Conservation (phyloP, 2,888 invertebrate genomes). For the Pachymerium ferrugineum region DNA sequence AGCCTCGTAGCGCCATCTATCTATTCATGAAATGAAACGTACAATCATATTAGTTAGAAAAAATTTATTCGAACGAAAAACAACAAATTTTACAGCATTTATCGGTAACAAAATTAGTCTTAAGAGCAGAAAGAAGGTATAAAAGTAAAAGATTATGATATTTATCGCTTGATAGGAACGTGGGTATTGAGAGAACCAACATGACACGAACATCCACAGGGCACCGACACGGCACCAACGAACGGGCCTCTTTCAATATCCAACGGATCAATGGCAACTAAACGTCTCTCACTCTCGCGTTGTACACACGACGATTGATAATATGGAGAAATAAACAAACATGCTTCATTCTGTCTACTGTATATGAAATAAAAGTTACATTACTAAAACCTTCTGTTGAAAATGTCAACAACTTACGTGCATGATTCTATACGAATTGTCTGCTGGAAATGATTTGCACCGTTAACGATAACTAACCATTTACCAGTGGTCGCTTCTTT, state of each 20-base stretch:
- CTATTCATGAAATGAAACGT: no score
- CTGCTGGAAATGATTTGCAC: slow-evolving; percentile 58
- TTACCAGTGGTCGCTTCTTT: slow-evolving; percentile 50
- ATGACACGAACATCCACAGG: slow-evolving; percentile 41
- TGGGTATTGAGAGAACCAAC: slow-evolving; percentile 34
- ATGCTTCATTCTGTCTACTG: slow-evolving; percentile 40
- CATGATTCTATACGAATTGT: slow-evolving; percentile 69
- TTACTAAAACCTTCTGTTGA: background rate
- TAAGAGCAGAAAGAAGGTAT: no score
- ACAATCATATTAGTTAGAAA: no score
- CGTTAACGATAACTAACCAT: slow-evolving; percentile 66
- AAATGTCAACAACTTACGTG: slow-evolving; percentile 56
- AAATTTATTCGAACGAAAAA: no score
- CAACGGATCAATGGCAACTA: slow-evolving; percentile 40
- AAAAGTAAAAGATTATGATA: background rate
- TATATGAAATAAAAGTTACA: background rate
- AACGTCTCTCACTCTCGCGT: slow-evolving; percentile 39
- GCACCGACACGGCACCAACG: slow-evolving; percentile 40
- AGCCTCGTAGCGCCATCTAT: no score
- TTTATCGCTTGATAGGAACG: background rate
- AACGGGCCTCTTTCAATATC: slow-evolving; percentile 39
- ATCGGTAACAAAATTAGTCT: no score
- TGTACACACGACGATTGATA: slow-evolving; percentile 41
- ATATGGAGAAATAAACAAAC: slow-evolving; percentile 40
- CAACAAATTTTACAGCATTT: no score